Conservation (phyloP, 2,113 vertebrate genomes). For the Sardina pilchardus region DNA sequence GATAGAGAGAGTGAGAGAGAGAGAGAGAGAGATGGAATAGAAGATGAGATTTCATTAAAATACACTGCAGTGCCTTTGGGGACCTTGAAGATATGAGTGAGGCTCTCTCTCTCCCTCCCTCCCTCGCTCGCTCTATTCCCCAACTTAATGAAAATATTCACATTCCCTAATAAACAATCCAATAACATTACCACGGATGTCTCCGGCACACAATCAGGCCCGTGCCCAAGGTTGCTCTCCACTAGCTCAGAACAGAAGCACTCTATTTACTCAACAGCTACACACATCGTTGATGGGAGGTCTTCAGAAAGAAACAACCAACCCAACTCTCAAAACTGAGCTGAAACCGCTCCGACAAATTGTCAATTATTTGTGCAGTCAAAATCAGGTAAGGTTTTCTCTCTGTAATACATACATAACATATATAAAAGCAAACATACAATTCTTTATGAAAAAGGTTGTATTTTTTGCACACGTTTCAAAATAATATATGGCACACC, state of each 20-base stretch:
- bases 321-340: background rate
- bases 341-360: background rate
- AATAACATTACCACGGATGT: background rate
- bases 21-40: background rate
- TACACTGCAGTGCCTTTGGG: slow-evolving; percentile 19
- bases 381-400: background rate
- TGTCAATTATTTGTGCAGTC: background rate
- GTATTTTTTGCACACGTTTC: background rate
- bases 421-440: background rate
- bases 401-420: too few species aligned
- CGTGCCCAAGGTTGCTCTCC: background rate
- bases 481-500: background rate
- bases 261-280: background rate
- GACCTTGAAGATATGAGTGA: slow-evolving; percentile 19
- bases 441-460: background rate
- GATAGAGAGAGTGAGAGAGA: background rate
- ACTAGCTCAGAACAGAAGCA: background rate
- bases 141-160: slow-evolving; percentile 10
- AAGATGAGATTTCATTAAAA: slow-evolving; percentile 36
- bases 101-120: slow-evolving; percentile 7
- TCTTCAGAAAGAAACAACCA: background rate
- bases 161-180: slow-evolving; percentile 26
- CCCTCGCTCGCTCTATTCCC: background rate
- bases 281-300: background rate
- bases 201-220: background rate